Evolutionary conservation across 2,888 invertebrate species (phyloP), one percentile per base, ranked within the genome.

Genomic region (Drosophila borealis): DNA sequence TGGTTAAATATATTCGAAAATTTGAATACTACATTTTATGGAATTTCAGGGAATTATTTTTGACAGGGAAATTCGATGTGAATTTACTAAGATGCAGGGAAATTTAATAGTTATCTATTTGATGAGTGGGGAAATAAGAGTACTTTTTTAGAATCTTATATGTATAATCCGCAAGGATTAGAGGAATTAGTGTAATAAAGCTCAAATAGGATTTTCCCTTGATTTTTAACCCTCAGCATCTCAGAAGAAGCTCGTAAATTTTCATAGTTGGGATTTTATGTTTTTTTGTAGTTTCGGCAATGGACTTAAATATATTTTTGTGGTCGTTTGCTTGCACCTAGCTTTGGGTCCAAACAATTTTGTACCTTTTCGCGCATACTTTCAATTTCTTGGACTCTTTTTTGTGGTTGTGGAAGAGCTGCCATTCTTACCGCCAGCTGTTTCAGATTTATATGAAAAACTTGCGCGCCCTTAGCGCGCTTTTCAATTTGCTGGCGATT

Each of bases 381-480:
- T 78, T 75, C 69, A 75, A 73, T 69, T 75, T 64, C 75, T 65
- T 50, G 29, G 21, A 13, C 11, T 36, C 13, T 37, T 56, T 54
- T 44, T 48, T 45, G n/a, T 51, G 14, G 14, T 44, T 41, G 29
- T 36, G 11, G 10, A 2, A 19, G n/a, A 49, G 11, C 25, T 37
- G 33, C 49, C 61, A 49, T 60, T 50, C 50, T 44, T 37, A 42
- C 69, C 56, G 76, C 66, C 84, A 86, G 81, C 74, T 85, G 84
- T 79, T 80, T 69, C 73, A 86, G 84, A 85, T 84, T 85, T 85
- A 86, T 85, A 80, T 74, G 80, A 80, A 79, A 85, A 85, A 86
- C 84, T 85, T 85, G 76, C 71, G 46, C 55, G 49, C 70, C 62
- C 70, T 65, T 66, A 59, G 69, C 61, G 69, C 69, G 72, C 73